These are phyloP conservation scores for Suncus etruscus DNA, from an alignment of 2,113 vertebrate genomes.

Conservation along the genomic window DNA sequence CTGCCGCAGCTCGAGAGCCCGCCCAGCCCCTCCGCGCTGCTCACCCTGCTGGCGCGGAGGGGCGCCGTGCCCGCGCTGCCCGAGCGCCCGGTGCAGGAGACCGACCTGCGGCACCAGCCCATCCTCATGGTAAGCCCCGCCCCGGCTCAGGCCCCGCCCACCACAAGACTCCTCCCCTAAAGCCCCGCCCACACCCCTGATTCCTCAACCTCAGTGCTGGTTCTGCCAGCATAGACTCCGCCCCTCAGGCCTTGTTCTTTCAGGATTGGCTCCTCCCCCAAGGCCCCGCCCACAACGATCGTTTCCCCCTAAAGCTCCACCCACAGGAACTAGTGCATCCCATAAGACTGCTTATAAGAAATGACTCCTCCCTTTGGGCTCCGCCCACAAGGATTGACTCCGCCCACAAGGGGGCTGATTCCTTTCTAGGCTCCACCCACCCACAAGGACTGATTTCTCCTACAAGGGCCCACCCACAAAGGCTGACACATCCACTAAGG, in stretches of 20 bases:
- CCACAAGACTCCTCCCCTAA: neutral
- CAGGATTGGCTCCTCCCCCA: too few species aligned
- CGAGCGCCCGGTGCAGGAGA: constrained; percentile 88
- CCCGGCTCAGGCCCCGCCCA: neutral
- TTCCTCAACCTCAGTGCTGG: too few species aligned
- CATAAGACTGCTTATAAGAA: too few species aligned
- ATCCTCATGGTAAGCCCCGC: constrained; percentile 93
- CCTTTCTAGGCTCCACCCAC: neutral
- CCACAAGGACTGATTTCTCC: neutral
- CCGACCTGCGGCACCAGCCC: constrained; percentile 91
- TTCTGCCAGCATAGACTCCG: too few species aligned
- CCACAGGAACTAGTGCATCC: too few species aligned
- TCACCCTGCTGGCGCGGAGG: constrained; percentile 88
- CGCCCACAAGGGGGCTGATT: too few species aligned
- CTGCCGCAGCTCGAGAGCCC: constrained; percentile 81
- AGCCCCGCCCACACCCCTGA: neutral
- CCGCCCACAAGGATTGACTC: too few species aligned
- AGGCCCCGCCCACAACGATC: neutral
- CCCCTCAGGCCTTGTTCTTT: too few species aligned
- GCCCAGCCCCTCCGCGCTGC: constrained; percentile 84
- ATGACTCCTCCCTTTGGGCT: too few species aligned
- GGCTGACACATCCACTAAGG: neutral
- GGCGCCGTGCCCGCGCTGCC: constrained; percentile 88
- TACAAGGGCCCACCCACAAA: neutral
- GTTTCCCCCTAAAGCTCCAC: too few species aligned